Evolutionary conservation across 2,113 vertebrate genomes (phyloP), one percentile per base, ranked within the genome.

Genomic region (Brienomyrus brachyistius): DNA sequence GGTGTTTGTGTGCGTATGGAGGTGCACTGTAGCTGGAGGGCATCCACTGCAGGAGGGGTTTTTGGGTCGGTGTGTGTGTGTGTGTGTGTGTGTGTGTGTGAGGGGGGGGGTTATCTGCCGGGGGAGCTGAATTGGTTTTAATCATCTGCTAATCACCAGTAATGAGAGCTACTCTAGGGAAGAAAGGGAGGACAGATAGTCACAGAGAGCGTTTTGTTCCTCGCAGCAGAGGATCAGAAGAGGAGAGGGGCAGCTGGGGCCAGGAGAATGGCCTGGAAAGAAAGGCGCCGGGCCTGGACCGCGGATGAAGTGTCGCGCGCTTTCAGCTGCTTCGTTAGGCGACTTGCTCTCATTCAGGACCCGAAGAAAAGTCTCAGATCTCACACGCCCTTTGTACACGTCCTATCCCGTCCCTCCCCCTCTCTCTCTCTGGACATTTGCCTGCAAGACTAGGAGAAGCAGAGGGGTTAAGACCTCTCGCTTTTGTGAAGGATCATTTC

Each of bases 91-190:
- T 74, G 66, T 74, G 66, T 35, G 66, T 15, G 56, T 23, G 56
- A 35, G 54, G 87, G 35, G 54, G 87, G 1, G 40, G 56, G 19
- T 23, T 40, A 97, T 96, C 96, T 96, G 96, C 96, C 96, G 96
- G 95, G 56, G 95, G 97, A 96, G 96, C 96, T 97, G 96, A 97
- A 97, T 97, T 97, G 96, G 96, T 97, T 97, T 97, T 97, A 97
- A 97, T 97, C 96, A 97, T 97, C 96, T 96, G 96, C 96, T 97
- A 97, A 97, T 97, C 96, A 97, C 96, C 96, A 97, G 96, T 97
- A 97, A 97, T 97, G 96, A 97, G 96, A 97, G 96, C 96, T 96
- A 97, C 96, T 97, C 96, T 95, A 95, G 96, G 96, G 96, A 97
- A 97, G 96, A 97, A 97, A 97, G 96, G 96, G 96, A 97, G 97